These are phyloP conservation scores for Loris lydekkerianus DNA, from an alignment of 2,797 vertebrate genomes.

Conservation along the genomic window DNA sequence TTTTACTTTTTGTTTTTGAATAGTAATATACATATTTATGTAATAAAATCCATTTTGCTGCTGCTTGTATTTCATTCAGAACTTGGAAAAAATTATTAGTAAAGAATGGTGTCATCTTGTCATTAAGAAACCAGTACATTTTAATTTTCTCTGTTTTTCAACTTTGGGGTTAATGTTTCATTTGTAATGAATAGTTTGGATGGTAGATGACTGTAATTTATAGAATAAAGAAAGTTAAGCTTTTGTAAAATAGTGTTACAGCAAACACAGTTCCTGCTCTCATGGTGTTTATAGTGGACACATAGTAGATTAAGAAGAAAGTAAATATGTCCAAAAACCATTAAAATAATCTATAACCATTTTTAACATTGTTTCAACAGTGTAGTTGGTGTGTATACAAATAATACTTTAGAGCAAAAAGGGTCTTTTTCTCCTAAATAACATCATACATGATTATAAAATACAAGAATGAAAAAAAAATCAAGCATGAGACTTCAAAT, in stretches of 20 bases:
- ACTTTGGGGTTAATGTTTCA: slow-evolving; percentile 5
- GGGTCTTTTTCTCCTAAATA: background rate
- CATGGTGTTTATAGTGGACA: background rate
- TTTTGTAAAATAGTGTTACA: slow-evolving; percentile 5
- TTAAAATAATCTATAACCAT: background rate
- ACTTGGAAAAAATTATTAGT: slow-evolving; percentile 46
- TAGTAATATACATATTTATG: slow-evolving; percentile 76
- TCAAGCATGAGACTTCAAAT: background rate
- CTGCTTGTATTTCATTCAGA: slow-evolving; percentile 33
- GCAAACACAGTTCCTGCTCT: background rate
- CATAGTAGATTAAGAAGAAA: background rate
- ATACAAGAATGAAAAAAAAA: background rate
- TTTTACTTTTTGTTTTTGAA: slow-evolving; percentile 71
- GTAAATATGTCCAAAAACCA: slow-evolving; percentile 8
- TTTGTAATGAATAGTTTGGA: background rate
- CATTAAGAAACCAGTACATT: background rate
- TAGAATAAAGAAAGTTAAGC: background rate
- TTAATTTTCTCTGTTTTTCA: slow-evolving; percentile 39
- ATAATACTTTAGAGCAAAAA: slow-evolving; percentile 2
- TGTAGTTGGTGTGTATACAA: background rate
- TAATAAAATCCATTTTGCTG: slow-evolving; percentile 79
- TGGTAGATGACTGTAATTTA: background rate
- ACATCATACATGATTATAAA: background rate
- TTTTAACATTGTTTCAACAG: slow-evolving; percentile 1
- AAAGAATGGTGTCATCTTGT: slow-evolving; percentile 48